Conservation (phyloP, 1,140 invertebrate species). For the Caligus rogercresseyi region DNA sequence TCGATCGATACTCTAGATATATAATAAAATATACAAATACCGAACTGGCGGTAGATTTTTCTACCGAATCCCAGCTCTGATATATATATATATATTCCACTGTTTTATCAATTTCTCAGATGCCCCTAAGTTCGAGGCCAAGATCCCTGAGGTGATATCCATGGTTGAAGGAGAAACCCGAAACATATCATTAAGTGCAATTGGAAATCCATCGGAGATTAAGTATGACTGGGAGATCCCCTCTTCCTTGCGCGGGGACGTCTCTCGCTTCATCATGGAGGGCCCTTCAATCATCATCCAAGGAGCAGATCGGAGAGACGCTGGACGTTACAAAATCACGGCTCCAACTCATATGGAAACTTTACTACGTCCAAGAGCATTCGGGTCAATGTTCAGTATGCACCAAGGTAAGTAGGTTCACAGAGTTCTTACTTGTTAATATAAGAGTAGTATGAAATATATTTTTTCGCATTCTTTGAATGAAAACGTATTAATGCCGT, state of each 20-base stretch:
- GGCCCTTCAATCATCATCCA: background rate
- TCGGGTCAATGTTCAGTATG: background rate
- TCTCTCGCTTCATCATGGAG: background rate
- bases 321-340: background rate
- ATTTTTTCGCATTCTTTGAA: background rate
- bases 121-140: background rate
- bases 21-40: too few species aligned
- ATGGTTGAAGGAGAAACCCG: conserved; percentile 4
- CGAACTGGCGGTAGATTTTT: too few species aligned
- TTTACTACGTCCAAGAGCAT: conserved; percentile 2
- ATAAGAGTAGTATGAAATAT: background rate
- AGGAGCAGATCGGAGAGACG: background rate
- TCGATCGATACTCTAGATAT: too few species aligned
- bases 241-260: background rate
- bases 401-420: background rate
- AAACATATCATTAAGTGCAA: conserved; percentile 1
- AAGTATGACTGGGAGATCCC: conserved; percentile 1
- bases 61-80: too few species aligned
- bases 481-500: background rate
- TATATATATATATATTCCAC: too few species aligned
- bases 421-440: background rate
- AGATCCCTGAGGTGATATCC: background rate
- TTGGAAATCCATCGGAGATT: conserved; percentile 7
- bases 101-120: too few species aligned
- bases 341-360: conserved; percentile 1